phyloP scores from a whole-genome alignment of 2,113 vertebrate genomes.

The Gobio gobio region DNA sequence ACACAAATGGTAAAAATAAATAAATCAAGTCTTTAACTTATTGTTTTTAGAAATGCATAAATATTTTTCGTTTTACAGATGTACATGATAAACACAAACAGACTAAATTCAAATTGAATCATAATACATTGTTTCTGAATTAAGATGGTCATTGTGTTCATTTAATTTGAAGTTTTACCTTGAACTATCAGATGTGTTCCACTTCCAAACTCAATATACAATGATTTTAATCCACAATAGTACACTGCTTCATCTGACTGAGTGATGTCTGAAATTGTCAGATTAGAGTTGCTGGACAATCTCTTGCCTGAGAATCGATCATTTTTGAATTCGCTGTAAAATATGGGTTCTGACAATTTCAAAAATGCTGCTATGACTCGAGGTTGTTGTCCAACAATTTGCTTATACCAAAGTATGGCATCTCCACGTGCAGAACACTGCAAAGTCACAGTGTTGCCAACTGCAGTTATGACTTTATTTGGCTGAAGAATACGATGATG shows the following conservation, averaged over 20 bases:
- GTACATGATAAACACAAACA: neutral
- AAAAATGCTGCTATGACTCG: neutral
- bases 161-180: slow-evolving; percentile 16
- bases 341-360: neutral
- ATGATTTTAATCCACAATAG: slow-evolving; percentile 18
- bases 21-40: neutral
- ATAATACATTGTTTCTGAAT: neutral
- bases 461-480: neutral
- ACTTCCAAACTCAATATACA: slow-evolving; percentile 8
- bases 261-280: slow-evolving; percentile 19
- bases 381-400: slow-evolving; percentile 36
- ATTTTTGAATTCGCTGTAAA: neutral
- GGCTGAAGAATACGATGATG: neutral
- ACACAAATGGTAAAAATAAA: no score
- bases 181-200: slow-evolving; percentile 39
- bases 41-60: neutral
- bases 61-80: neutral
- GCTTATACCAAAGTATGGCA: slow-evolving; percentile 32
- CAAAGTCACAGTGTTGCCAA: slow-evolving; percentile 35
- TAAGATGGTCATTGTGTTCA: neutral
- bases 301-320: neutral
- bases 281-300: neutral
- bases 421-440: neutral
- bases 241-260: slow-evolving; percentile 36
- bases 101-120: neutral